These are phyloP conservation scores for Drosophila sp. DNA, from an alignment of 1,140 invertebrate species.

Conservation along the genomic window DNA sequence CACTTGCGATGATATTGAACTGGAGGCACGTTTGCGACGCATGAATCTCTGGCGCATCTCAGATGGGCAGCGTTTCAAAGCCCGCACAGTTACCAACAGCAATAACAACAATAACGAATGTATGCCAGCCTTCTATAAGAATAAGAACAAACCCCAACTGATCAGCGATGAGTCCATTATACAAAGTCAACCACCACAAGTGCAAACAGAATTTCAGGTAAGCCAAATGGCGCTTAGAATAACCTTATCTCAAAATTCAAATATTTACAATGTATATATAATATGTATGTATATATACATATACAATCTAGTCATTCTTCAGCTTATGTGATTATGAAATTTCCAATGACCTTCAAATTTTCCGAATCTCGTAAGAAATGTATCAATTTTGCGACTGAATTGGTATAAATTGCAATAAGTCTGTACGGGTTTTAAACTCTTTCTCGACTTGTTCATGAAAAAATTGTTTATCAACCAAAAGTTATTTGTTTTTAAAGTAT, in stretches of 20 bases:
- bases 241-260: neutral
- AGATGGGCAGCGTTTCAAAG: slow-evolving; percentile 36
- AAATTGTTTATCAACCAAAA: too few species aligned
- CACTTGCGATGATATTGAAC: slow-evolving; percentile 77
- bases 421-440: too few species aligned
- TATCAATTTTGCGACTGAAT: too few species aligned
- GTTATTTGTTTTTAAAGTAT: too few species aligned
- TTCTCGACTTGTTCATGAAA: too few species aligned
- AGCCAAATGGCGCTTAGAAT: slow-evolving; percentile 19
- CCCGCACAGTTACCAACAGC: slow-evolving; percentile 27
- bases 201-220: slow-evolving; percentile 74
- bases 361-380: neutral
- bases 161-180: slow-evolving; percentile 76
- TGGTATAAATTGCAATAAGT: too few species aligned
- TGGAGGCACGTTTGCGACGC: slow-evolving; percentile 72
- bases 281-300: neutral
- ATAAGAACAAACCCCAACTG: slow-evolving; percentile 60
- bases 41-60: slow-evolving; percentile 68
- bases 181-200: slow-evolving; percentile 72
- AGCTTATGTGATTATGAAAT: slow-evolving; percentile 45
- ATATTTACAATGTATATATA: slow-evolving; percentile 1
- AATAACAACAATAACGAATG: slow-evolving; percentile 54
- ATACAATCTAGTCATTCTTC: slow-evolving; percentile 9
- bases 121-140: slow-evolving; percentile 71
- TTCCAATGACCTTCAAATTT: slow-evolving; percentile 27